Evolutionary conservation across 2,888 invertebrate species (phyloP).

Genomic region (Stramonita haemastoma): DNA sequence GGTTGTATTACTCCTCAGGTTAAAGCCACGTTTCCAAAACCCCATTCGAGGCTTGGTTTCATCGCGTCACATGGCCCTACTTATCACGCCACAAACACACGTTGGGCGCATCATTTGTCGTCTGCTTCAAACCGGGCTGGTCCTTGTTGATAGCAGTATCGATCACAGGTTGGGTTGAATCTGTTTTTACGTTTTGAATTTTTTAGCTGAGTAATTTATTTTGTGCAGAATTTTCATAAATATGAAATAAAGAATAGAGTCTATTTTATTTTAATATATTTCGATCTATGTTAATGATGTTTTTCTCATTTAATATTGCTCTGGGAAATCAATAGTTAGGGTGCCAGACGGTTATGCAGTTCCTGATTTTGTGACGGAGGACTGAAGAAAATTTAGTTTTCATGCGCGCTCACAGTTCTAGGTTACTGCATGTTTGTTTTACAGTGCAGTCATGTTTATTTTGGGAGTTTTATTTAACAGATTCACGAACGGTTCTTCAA

Average conservation of each 20-base stretch:
- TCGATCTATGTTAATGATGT: slow-evolving; percentile 31
- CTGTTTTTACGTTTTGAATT: not conserved
- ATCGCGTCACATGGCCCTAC: slow-evolving; percentile 29
- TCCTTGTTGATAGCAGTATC: not conserved
- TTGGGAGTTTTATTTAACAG: slow-evolving; percentile 5
- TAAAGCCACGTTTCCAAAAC: not conserved
- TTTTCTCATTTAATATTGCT: slow-evolving; percentile 22
- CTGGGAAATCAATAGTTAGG: slow-evolving; percentile 14
- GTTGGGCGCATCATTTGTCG: slow-evolving; percentile 33
- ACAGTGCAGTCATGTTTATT: slow-evolving; percentile 10
- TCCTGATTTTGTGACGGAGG: not conserved
- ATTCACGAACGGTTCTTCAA: not conserved
- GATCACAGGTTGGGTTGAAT: not conserved
- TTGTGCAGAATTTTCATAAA: not conserved
- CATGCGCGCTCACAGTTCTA: not conserved
- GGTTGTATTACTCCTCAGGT: not conserved
- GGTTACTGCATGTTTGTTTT: not conserved
- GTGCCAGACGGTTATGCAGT: slow-evolving; percentile 15
- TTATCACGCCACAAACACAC: slow-evolving; percentile 40
- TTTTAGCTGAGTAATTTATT: not conserved
- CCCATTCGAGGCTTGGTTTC: slow-evolving; percentile 22
- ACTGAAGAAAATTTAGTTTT: not conserved
- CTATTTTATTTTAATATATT: not conserved
- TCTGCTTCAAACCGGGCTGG: slow-evolving; percentile 24
- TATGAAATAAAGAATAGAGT: not conserved